A percentile compares a stretch with the other conserved stretches of the same genome.
These are phyloP conservation scores for Sylvicapra grimmia DNA, from an alignment of 2,113 vertebrate species.

Conservation along the genomic window DNA sequence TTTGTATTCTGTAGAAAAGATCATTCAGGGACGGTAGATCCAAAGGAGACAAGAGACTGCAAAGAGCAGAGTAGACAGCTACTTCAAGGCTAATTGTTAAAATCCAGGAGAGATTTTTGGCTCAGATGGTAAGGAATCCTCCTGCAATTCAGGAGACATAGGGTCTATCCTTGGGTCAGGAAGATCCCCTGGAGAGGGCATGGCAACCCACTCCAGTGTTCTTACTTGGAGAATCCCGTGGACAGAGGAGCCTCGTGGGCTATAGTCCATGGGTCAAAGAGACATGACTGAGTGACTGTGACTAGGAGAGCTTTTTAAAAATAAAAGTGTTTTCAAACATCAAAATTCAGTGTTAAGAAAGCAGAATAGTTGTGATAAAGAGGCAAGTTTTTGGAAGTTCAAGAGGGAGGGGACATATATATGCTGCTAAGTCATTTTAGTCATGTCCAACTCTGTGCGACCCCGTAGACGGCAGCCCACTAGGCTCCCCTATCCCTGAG, in stretches of 20 bases:
- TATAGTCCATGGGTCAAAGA: not conserved
- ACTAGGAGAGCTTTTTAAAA: not conserved
- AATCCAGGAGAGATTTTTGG: not conserved
- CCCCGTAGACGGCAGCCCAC: too few relatives aligned
- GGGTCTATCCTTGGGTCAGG: not conserved
- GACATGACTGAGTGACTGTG: not conserved
- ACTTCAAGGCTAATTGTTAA: not conserved
- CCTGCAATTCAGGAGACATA: not conserved
- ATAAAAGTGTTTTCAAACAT: not conserved
- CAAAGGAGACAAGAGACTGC: not conserved
- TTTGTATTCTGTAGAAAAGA: not conserved
- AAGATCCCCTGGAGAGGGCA: not conserved
- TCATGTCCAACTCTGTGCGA: too few relatives aligned
- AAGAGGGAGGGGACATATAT: not conserved
- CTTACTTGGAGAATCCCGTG: not conserved
- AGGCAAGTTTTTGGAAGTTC: not conserved
- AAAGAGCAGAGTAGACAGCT: not conserved
- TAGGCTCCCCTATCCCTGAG: too few relatives aligned
- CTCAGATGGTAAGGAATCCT: not conserved
- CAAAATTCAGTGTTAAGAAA: not conserved
- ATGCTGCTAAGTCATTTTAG: too few relatives aligned
- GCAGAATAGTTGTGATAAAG: not conserved
- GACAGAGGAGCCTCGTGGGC: not conserved
- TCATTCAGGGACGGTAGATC: slow-evolving; percentile 47
- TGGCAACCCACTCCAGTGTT: not conserved